phyloP scores from a whole-genome alignment of 1,140 invertebrate genomes.

The Phocides pigmalion region DNA sequence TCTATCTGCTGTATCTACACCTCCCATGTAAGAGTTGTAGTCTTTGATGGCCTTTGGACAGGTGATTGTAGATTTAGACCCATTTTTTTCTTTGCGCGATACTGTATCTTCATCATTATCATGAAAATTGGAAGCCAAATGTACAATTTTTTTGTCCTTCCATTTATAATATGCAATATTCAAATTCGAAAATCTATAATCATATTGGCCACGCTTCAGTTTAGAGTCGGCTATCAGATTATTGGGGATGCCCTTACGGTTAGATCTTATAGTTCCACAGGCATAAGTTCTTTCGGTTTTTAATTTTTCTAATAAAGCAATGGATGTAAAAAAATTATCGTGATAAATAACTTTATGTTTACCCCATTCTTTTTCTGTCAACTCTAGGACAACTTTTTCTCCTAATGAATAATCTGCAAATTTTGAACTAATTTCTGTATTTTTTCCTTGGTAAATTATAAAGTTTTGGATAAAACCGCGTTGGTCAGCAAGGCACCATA shows the following conservation, averaged over 20 bases:
- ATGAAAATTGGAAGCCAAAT: slow-evolving; percentile 68
- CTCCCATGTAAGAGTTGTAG: slow-evolving; percentile 64
- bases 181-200: slow-evolving; percentile 51
- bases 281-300: slow-evolving; percentile 56
- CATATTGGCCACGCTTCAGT: slow-evolving; percentile 51
- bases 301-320: slow-evolving; percentile 8
- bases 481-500: background rate
- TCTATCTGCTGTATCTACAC: slow-evolving; percentile 62
- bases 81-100: slow-evolving; percentile 39
- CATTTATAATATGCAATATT: slow-evolving; percentile 51
- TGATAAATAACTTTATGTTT: background rate
- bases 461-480: background rate
- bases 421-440: background rate
- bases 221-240: slow-evolving; percentile 50
- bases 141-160: slow-evolving; percentile 67
- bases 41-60: slow-evolving; percentile 54
- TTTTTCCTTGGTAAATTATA: slow-evolving; percentile 2
- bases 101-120: slow-evolving; percentile 49
- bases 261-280: slow-evolving; percentile 68
- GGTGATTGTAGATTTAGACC: slow-evolving; percentile 42
- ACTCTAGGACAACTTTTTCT: background rate
- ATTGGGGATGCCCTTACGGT: slow-evolving; percentile 37
- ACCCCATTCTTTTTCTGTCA: background rate
- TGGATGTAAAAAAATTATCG: background rate
- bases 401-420: background rate